phyloP scores from a whole-genome alignment of 2,797 vertebrate genomes.

The Typhlichthys subterraneus region DNA sequence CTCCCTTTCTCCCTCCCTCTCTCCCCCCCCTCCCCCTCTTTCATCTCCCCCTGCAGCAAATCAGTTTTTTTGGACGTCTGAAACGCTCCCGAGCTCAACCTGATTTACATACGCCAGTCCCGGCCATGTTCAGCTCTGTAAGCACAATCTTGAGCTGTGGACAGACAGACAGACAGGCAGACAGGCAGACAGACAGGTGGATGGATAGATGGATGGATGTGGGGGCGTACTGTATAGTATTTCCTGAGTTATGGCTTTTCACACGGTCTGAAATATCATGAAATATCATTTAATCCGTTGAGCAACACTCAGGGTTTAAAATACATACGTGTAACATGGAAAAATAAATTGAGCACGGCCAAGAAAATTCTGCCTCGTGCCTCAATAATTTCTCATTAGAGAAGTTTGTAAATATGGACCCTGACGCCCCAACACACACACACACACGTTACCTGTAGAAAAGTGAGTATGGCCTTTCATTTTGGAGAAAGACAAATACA shows the following conservation, averaged over 20 bases:
- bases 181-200: neutral
- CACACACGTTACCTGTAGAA: slow-evolving; percentile 38
- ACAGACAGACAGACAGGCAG: slow-evolving; percentile 1
- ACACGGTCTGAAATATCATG: neutral
- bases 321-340: slow-evolving; percentile 29
- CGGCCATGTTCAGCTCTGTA: slow-evolving; percentile 55
- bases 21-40: too few species aligned
- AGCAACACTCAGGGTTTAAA: slow-evolving; percentile 31
- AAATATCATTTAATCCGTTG: slow-evolving; percentile 43
- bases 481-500: slow-evolving; percentile 66
- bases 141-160: slow-evolving; percentile 40
- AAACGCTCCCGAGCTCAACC: neutral
- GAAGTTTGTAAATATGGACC: slow-evolving; percentile 56
- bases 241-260: slow-evolving; percentile 16
- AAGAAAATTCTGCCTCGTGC: slow-evolving; percentile 39
- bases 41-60: neutral
- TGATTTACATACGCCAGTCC: neutral
- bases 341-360: slow-evolving; percentile 51
- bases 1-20: too few species aligned
- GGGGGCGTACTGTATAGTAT: neutral
- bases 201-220: neutral
- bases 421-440: slow-evolving; percentile 55
- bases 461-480: slow-evolving; percentile 56
- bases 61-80: neutral
- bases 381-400: slow-evolving; percentile 65